phyloP scores from a whole-genome alignment of 2,888 invertebrate genomes.

The Heliconius erato region DNA sequence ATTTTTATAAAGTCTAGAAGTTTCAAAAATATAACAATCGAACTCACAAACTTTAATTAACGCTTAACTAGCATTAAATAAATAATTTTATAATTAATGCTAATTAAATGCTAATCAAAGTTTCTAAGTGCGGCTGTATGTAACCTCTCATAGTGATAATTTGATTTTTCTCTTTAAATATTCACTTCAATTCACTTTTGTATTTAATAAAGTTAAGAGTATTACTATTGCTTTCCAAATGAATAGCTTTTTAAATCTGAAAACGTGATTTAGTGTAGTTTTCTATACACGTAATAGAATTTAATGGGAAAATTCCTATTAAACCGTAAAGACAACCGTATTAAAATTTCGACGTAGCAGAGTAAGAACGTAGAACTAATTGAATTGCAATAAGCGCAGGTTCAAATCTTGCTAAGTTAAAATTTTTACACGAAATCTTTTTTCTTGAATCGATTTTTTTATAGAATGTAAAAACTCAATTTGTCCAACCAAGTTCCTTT shows the following conservation, averaged over 20 bases:
- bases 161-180: slow-evolving; percentile 14
- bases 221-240: slow-evolving; percentile 11
- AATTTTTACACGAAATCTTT: not conserved
- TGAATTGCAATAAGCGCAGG: not conserved
- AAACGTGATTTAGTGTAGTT: slow-evolving; percentile 24
- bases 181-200: slow-evolving; percentile 18
- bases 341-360: not conserved
- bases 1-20: not conserved
- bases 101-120: not conserved
- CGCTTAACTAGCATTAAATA: not conserved
- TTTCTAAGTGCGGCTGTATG: not conserved
- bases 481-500: slow-evolving; percentile 66
- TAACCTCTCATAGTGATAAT: not conserved
- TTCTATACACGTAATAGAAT: slow-evolving; percentile 3
- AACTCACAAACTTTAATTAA: not conserved
- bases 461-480: slow-evolving; percentile 41
- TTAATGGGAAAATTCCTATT: not conserved
- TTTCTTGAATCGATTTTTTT: not conserved
- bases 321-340: not conserved
- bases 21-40: not conserved
- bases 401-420: not conserved
- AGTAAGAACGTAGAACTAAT: not conserved
- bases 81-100: not conserved
- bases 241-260: not conserved
- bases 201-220: slow-evolving; percentile 1